A percentile compares a stretch with the other conserved stretches of the same genome.
These are phyloP conservation scores for Syngnathus scovelli DNA, from an alignment of 2,113 vertebrate species.

Conservation along the genomic window DNA sequence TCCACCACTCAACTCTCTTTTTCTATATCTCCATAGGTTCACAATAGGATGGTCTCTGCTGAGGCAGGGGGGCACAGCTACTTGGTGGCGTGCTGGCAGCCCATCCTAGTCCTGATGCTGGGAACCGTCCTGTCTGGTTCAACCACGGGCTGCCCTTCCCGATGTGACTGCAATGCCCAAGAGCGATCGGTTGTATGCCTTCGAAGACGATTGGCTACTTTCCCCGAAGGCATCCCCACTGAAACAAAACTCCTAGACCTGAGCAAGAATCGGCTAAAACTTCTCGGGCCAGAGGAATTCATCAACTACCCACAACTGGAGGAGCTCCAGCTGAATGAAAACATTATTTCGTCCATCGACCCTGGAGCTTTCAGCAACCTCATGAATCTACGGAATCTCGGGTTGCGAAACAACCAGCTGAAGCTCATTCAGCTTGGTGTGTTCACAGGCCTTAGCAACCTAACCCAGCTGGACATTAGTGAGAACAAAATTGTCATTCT, in stretches of 20 bases:
- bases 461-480: conserved; percentile 95
- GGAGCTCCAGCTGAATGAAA: conserved; percentile 94
- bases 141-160: conserved; percentile 89
- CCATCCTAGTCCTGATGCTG: conserved; percentile 94
- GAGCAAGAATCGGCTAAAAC: conserved; percentile 95
- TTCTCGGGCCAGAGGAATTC: conserved; percentile 91
- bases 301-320: conserved; percentile 91
- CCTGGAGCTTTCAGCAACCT: conserved; percentile 95
- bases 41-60: conserved; percentile 88
- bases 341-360: conserved; percentile 88
- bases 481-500: conserved; percentile 99
- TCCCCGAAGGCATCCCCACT: conserved; percentile 92
- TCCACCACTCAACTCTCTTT: conserved; percentile 6
- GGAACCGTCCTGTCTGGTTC: conserved; percentile 93
- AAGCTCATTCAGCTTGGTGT: conserved; percentile 95
- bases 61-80: conserved; percentile 88
- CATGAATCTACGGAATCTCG: conserved; percentile 87
- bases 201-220: conserved; percentile 81
- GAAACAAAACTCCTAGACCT: conserved; percentile 90
- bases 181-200: conserved; percentile 93
- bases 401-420: conserved; percentile 91
- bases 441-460: conserved; percentile 94
- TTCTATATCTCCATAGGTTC: conserved; percentile 78
- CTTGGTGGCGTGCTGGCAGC: conserved; percentile 97
- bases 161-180: conserved; percentile 93